These are phyloP conservation scores for Patagioenas fasciata DNA, from an alignment of 2,113 vertebrate species.

Conservation along the genomic window DNA sequence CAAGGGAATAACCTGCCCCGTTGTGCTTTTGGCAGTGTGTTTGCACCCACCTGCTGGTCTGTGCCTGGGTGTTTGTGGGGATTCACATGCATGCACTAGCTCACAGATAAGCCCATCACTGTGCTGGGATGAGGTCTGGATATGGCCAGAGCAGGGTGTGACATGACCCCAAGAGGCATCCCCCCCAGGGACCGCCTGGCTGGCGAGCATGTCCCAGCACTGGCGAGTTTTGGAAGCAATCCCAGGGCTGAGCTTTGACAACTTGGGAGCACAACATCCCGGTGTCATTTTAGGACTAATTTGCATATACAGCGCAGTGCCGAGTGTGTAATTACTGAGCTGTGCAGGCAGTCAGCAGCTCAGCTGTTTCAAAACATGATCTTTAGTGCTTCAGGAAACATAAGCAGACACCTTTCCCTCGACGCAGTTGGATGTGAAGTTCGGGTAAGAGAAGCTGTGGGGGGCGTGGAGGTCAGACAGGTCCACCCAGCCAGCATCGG, in stretches of 20 bases:
- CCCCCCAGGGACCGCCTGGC: rapidly evolving
- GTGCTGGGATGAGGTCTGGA: rapidly evolving
- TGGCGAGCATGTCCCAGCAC: rapidly evolving
- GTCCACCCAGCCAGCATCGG: neutral
- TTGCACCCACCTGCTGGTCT: rapidly evolving
- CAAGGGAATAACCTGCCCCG: neutral
- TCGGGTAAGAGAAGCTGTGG: neutral
- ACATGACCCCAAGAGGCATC: rapidly evolving
- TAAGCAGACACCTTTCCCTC: neutral
- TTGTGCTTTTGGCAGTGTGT: rapidly evolving
- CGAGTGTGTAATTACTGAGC: neutral
- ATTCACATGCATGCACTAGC: rapidly evolving
- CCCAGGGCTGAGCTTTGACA: neutral
- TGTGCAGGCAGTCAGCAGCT: neutral
- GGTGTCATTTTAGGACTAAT: neutral
- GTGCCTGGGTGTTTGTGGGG: rapidly evolving
- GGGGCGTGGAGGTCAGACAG: neutral
- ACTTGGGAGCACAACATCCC: neutral
- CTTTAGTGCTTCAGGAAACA: neutral
- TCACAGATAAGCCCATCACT: rapidly evolving
- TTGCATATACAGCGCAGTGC: neutral
- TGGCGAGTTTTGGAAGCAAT: neutral
- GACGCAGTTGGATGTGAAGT: rapidly evolving
- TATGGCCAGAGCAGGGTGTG: rapidly evolving
- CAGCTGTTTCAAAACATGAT: neutral